These are phyloP conservation scores for Mustela nigripes DNA, from an alignment of 2,113 vertebrate genomes.

Conservation along the genomic window DNA sequence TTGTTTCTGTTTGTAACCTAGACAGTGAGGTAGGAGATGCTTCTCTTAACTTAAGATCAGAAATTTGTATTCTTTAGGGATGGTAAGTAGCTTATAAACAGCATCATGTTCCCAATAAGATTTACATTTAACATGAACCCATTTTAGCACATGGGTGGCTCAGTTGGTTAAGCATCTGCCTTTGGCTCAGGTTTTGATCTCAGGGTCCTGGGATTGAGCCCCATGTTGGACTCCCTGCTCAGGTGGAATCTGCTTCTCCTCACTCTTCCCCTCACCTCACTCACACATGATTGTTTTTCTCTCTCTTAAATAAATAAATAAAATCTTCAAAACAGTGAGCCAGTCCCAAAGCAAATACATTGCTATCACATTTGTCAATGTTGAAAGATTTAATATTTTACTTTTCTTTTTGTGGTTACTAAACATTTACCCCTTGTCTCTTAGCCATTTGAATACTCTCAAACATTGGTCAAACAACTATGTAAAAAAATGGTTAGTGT, in stretches of 20 bases:
- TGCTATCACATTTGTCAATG: neutral
- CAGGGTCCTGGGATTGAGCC: no score
- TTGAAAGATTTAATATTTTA: neutral
- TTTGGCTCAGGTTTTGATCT: no score
- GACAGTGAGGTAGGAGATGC: neutral
- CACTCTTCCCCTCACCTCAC: no score
- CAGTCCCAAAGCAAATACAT: neutral
- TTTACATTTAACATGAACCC: neutral
- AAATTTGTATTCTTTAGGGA: neutral
- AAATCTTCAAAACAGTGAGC: neutral
- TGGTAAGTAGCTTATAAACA: neutral
- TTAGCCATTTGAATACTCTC: neutral
- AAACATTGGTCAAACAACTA: neutral
- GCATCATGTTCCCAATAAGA: neutral
- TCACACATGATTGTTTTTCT: no score
- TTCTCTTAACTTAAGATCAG: neutral
- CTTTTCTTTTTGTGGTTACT: neutral
- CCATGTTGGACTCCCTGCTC: no score
- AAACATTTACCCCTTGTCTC: neutral
- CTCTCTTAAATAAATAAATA: no score
- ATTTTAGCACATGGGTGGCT: neutral
- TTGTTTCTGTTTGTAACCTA: neutral
- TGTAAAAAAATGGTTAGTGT: neutral
- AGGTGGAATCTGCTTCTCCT: no score
- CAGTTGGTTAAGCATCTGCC: no score